Conservation (phyloP, 2,888 invertebrate genomes). For the Drosophila mercatorum region DNA sequence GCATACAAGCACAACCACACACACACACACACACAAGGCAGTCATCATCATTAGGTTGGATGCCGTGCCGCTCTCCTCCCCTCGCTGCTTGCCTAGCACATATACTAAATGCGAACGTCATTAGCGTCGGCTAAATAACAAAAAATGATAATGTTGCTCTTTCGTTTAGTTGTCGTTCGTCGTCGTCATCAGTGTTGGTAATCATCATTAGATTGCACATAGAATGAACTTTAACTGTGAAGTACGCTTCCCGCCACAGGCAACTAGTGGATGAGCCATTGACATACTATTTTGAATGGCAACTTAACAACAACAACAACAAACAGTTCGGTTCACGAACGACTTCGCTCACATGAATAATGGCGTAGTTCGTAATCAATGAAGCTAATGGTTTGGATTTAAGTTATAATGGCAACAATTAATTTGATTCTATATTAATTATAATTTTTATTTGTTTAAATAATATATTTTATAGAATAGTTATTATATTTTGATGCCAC, state of each 20-base stretch:
- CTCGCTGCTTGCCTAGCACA: slow-evolving; percentile 16
- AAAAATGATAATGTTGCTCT: slow-evolving; percentile 79
- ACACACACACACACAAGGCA: slow-evolving; percentile 56
- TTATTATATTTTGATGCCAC: background rate
- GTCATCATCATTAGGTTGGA: slow-evolving; percentile 82
- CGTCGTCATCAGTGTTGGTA: slow-evolving; percentile 62
- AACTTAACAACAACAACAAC: background rate
- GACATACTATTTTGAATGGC: slow-evolving; percentile 23
- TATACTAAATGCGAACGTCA: slow-evolving; percentile 77
- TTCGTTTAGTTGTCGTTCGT: slow-evolving; percentile 42
- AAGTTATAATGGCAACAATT: background rate
- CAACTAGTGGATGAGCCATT: slow-evolving; percentile 19
- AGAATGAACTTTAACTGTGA: slow-evolving; percentile 36
- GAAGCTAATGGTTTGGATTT: background rate
- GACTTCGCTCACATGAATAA: background rate
- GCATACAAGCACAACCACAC: slow-evolving; percentile 35
- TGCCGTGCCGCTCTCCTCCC: slow-evolving; percentile 31
- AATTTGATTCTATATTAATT: background rate
- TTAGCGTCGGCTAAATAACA: slow-evolving; percentile 79
- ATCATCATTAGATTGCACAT: slow-evolving; percentile 81
- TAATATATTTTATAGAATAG: no score
- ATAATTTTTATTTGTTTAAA: no score
- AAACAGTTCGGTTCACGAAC: background rate
- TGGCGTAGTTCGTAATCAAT: background rate
- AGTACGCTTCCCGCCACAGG: slow-evolving; percentile 24